These are phyloP conservation scores for Agelastica alni DNA, from an alignment of 2,888 invertebrate genomes.

Conservation along the genomic window DNA sequence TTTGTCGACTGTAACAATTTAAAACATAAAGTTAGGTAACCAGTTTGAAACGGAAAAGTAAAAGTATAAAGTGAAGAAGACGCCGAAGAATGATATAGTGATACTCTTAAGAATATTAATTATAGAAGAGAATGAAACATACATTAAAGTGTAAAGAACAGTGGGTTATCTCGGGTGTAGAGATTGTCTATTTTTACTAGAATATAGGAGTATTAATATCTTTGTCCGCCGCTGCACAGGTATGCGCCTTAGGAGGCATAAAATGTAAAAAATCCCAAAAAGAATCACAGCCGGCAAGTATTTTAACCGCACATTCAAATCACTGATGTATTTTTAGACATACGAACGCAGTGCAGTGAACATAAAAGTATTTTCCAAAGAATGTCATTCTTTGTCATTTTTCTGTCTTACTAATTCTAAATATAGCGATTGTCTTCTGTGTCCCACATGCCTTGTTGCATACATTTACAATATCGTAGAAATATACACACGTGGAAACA, in stretches of 20 bases:
- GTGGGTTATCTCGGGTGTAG: too few relatives aligned
- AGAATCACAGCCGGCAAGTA: background rate
- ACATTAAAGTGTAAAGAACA: too few relatives aligned
- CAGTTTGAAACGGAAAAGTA: too few relatives aligned
- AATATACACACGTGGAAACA: too few relatives aligned
- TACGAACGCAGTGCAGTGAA: constrained; percentile 9
- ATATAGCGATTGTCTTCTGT: constrained; percentile 7
- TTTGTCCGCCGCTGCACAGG: too few relatives aligned
- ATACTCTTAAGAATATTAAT: too few relatives aligned
- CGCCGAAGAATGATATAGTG: too few relatives aligned
- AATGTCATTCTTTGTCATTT: constrained; percentile 18
- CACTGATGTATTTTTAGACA: background rate
- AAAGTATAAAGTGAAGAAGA: too few relatives aligned
- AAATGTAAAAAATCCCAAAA: constrained; percentile 11
- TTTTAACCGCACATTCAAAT: constrained; percentile 2
- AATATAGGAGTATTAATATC: too few relatives aligned
- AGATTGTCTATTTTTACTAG: too few relatives aligned
- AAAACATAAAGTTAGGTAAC: background rate
- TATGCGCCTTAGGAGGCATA: background rate
- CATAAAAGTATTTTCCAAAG: constrained; percentile 20
- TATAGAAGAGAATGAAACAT: too few relatives aligned
- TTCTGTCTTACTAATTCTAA: constrained; percentile 15
- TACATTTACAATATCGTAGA: too few relatives aligned
- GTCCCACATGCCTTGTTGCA: constrained; percentile 10
- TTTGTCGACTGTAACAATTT: constrained; percentile 57